Base-by-base conservation (phyloP, 2,113 vertebrate species). In the Ochotona princeps region DNA sequence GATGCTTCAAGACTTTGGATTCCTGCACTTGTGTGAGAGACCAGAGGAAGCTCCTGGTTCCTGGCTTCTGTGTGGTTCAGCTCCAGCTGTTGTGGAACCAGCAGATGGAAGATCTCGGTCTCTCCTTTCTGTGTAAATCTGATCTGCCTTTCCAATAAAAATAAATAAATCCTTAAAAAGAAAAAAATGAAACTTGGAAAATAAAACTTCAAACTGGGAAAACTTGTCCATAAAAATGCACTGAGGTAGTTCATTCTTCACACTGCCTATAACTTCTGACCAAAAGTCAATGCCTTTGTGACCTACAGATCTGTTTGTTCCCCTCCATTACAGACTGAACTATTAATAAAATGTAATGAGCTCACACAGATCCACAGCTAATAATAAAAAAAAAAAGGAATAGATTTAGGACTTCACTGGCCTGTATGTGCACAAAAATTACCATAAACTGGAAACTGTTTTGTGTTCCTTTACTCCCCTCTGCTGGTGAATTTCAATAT, bases 401-500 rank as follows among this genome's bases (percentile, higher is more conserved):
- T 32, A 61, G 8, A 95, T 66, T 89, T 73, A 0, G 0, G 85
- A 89, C 51, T 83, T 93, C 2, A 0, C 30, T 96, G 80, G 69
- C 85, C 75, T 95, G 51, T 96, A 96, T 93, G 89, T 69, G 47
- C 49, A 54, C n/a, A 47, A 72, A 84, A 23, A 28, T 88, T 83
- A 80, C 28, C 69, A 87, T 79, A 91, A 54, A 14, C 72, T 85
- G 87, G 49, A 38, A 96, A 78, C 73, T 83, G 23, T 94, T 98
- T 69, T 83, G 60, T 84, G 90, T 94, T 94, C 83, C 89, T 88
- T 95, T 96, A 97, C 97, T 96, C 83, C 97, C 98, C 98, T 97
- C 98, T 98, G 89, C 97, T 97, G 98, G 94, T 63, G 63, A 90
- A 47, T 26, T 66, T 51, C 49, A 61, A 28, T 57, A 80, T 17